These are phyloP conservation scores for Pelodytes ibericus DNA, from an alignment of 2,797 vertebrate species.

Conservation along the genomic window DNA sequence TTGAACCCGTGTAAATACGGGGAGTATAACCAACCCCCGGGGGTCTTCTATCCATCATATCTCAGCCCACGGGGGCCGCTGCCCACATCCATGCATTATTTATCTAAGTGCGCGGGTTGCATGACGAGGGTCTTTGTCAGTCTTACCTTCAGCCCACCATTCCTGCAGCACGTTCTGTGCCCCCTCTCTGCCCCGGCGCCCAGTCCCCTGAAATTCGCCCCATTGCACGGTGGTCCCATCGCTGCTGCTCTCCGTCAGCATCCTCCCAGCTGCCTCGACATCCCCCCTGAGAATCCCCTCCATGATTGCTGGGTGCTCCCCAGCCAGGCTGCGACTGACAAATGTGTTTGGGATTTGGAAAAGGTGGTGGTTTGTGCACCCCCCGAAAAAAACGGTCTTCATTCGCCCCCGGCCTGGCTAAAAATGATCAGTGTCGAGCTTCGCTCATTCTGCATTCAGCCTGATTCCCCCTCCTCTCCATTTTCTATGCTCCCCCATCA, in stretches of 20 bases:
- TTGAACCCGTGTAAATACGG: too few species aligned
- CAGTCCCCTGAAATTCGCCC: slow-evolving; percentile 47
- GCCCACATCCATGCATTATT: too few species aligned
- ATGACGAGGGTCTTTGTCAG: not conserved
- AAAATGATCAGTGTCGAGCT: not conserved
- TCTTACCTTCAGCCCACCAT: slow-evolving; percentile 38
- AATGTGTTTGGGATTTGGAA: slow-evolving; percentile 1
- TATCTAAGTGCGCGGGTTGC: too few species aligned
- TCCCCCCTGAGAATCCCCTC: not conserved
- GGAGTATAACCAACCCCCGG: too few species aligned
- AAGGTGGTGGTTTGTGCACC: slow-evolving; percentile 9
- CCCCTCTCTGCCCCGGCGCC: not conserved
- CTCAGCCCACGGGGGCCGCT: too few species aligned
- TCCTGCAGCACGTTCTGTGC: not conserved
- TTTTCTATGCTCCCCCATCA: slow-evolving; percentile 28
- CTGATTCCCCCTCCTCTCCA: slow-evolving; percentile 32
- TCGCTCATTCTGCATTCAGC: slow-evolving; percentile 37
- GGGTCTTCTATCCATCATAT: too few species aligned
- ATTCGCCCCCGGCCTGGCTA: slow-evolving; percentile 28
- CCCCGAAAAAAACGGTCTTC: slow-evolving; percentile 31
- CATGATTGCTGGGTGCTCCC: not conserved
- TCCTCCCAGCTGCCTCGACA: not conserved
- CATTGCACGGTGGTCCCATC: slow-evolving; percentile 24
- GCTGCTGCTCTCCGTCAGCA: not conserved
- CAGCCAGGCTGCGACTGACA: not conserved